Evolutionary conservation across 2,797 vertebrate species (phyloP).

Genomic region (Glossophaga mutica): DNA sequence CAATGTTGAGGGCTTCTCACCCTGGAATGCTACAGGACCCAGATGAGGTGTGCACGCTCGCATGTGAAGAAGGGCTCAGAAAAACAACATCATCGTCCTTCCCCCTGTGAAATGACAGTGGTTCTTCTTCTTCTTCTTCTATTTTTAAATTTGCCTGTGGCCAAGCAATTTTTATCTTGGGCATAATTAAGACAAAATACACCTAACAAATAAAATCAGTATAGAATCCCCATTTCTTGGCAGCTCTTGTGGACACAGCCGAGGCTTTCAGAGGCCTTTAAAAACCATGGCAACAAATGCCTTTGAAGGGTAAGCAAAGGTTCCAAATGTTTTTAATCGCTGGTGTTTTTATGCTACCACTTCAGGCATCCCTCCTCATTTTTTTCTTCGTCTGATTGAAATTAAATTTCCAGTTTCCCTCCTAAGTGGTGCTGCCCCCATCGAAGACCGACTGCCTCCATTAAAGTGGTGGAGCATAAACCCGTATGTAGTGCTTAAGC

Average conservation of each 20-base stretch:
- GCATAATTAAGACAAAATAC: slow-evolving; percentile 68
- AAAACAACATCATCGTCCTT: neutral
- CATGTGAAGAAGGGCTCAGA: neutral
- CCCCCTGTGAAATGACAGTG: neutral
- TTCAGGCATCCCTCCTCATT: slow-evolving; percentile 68
- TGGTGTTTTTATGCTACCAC: slow-evolving; percentile 58
- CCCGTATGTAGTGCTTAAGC: slow-evolving; percentile 31
- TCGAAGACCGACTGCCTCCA: slow-evolving; percentile 34
- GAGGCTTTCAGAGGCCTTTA: slow-evolving; percentile 70
- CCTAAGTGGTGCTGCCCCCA: slow-evolving; percentile 57
- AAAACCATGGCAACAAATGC: slow-evolving; percentile 79
- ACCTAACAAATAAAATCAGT: slow-evolving; percentile 69
- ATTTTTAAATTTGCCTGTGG: neutral
- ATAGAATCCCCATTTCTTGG: slow-evolving; percentile 72
- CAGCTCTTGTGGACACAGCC: slow-evolving; percentile 65
- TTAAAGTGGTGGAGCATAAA: slow-evolving; percentile 54
- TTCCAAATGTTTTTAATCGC: slow-evolving; percentile 75
- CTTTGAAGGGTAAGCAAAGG: slow-evolving; percentile 72
- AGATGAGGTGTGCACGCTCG: neutral
- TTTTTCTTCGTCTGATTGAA: slow-evolving; percentile 70
- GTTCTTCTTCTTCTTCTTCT: neutral
- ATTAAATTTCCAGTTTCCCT: slow-evolving; percentile 71
- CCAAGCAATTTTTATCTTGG: slow-evolving; percentile 49
- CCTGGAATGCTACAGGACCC: neutral
- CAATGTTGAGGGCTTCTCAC: neutral